A percentile compares a stretch with the other conserved stretches of the same genome.
phyloP scores from a whole-genome alignment of 2,113 vertebrate genomes.

The Oceanites oceanicus region DNA sequence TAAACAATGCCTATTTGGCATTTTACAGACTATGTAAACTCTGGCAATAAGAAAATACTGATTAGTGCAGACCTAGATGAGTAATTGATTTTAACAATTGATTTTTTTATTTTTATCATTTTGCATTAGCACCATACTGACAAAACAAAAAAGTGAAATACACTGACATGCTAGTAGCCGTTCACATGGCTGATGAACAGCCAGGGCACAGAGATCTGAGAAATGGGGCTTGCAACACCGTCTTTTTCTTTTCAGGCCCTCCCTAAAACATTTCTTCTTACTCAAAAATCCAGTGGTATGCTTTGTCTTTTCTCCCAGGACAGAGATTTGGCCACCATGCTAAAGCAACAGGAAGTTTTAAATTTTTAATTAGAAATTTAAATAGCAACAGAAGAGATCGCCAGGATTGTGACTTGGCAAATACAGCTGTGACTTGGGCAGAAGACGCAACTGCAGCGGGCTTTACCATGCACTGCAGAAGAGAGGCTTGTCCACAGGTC shows the following conservation, averaged over 20 bases:
- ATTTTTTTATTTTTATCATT: background rate
- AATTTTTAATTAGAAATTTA: background rate
- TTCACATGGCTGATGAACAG: background rate
- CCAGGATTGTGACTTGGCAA: background rate
- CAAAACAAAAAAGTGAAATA: background rate
- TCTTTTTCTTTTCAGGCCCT: background rate
- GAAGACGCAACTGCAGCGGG: background rate
- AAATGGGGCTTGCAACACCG: fast-evolving
- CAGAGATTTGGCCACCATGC: background rate
- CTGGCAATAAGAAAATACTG: background rate
- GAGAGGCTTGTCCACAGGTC: fast-evolving
- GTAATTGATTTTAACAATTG: background rate
- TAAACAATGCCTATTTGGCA: constrained; percentile 15
- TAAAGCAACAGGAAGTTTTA: background rate
- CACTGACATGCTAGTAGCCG: fast-evolving
- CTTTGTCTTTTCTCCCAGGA: background rate
- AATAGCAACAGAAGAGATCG: background rate
- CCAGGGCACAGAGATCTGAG: background rate
- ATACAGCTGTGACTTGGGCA: background rate
- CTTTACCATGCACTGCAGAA: fast-evolving
- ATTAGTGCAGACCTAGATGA: background rate
- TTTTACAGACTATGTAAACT: constrained; percentile 43
- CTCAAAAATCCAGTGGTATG: background rate
- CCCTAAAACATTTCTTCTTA: background rate
- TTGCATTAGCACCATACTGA: background rate